Evolutionary conservation across 2,113 vertebrate species (phyloP).

Genomic region (Psilopsiagon aymara): DNA sequence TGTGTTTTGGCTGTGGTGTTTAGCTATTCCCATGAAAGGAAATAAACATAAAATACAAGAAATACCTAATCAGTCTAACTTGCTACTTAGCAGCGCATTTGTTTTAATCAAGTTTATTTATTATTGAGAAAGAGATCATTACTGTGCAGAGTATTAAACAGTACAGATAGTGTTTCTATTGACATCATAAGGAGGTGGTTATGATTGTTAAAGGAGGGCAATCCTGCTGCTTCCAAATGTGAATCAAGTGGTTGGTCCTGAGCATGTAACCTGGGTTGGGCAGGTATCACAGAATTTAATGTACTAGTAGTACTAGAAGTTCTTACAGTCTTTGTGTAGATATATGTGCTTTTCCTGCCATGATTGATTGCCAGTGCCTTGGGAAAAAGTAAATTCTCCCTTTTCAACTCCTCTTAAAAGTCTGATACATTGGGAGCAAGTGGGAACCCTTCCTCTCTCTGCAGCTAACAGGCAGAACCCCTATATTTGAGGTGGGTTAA

Average conservation of each 20-base stretch:
- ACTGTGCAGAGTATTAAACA: neutral
- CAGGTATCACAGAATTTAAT: neutral
- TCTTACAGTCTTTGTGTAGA: neutral
- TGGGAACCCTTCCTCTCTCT: neutral
- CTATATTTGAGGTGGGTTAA: neutral
- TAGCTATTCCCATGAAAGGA: neutral
- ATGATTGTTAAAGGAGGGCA: accelerated
- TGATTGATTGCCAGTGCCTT: neutral
- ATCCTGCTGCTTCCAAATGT: neutral
- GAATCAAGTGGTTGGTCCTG: neutral
- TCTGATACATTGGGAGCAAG: neutral
- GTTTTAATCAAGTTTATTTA: neutral
- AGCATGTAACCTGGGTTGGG: neutral
- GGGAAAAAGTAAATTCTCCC: neutral
- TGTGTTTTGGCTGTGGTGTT: neutral
- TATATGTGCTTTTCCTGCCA: neutral
- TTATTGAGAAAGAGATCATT: neutral
- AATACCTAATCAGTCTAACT: neutral
- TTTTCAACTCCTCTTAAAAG: neutral
- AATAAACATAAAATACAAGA: neutral
- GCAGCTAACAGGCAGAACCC: neutral
- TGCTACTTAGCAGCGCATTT: neutral
- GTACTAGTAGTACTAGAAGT: neutral
- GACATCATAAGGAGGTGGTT: neutral
- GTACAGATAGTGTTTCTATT: neutral